Conservation (phyloP, 2,888 invertebrate genomes). For the Chelonus formosanus region DNA sequence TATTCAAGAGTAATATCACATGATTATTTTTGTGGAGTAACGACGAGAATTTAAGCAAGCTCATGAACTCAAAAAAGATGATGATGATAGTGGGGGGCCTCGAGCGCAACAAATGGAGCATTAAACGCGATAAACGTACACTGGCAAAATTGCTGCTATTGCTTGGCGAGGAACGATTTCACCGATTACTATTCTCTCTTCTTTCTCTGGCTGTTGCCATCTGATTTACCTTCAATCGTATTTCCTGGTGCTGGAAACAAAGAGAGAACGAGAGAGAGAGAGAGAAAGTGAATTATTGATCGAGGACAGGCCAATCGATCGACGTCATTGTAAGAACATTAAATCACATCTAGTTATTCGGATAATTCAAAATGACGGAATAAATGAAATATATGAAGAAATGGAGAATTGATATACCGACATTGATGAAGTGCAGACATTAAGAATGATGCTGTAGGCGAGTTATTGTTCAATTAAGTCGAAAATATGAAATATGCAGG, state of each 20-base stretch:
- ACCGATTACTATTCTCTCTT: conserved; percentile 32
- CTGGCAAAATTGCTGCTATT: conserved; percentile 48
- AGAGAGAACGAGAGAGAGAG: neutral
- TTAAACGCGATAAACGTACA: conserved; percentile 49
- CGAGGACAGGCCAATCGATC: neutral
- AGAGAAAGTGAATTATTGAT: neutral
- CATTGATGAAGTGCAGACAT: conserved; percentile 22
- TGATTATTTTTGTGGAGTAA: too few species aligned
- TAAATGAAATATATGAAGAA: conserved; percentile 1
- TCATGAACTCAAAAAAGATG: conserved; percentile 8
- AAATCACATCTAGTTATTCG: conserved; percentile 3
- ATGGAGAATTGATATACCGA: conserved; percentile 18
- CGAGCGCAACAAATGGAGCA: conserved; percentile 51
- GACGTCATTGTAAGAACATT: neutral
- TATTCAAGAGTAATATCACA: too few species aligned
- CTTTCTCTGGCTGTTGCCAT: conserved; percentile 18
- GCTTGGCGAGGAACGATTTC: conserved; percentile 46
- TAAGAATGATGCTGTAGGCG: conserved; percentile 25
- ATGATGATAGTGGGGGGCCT: conserved; percentile 33
- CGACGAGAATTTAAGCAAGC: conserved; percentile 3
- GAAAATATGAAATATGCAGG: conserved; percentile 33
- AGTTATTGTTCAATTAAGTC: conserved; percentile 48
- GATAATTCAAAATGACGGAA: conserved; percentile 4
- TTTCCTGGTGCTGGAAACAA: neutral
- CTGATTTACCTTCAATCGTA: too few species aligned